phyloP scores from a whole-genome alignment of 2,888 invertebrate species.

The Trissoscelio sp. region DNA sequence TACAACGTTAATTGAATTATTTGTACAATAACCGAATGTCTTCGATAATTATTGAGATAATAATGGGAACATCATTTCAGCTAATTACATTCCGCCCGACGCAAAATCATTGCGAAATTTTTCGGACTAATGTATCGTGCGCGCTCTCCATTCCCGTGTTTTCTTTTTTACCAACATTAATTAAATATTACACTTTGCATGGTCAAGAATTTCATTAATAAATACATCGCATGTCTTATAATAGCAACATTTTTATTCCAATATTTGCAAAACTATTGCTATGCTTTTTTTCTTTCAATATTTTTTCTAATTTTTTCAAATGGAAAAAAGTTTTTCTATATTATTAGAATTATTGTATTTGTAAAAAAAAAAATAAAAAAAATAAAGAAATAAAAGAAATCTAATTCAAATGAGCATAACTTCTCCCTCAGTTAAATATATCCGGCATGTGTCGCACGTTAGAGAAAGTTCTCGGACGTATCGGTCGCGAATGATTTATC shows the following conservation, averaged over 20 bases:
- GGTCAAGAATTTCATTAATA: not conserved
- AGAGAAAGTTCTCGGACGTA: constrained; percentile 51
- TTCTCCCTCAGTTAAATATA: constrained; percentile 22
- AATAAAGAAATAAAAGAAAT: too few species aligned
- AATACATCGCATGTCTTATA: constrained; percentile 3
- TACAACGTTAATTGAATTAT: constrained; percentile 61
- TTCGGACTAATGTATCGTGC: constrained; percentile 15
- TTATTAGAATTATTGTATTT: too few species aligned
- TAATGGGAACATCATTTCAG: constrained; percentile 50
- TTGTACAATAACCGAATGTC: constrained; percentile 45
- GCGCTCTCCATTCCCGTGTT: not conserved
- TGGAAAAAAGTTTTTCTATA: too few species aligned
- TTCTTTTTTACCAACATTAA: constrained; percentile 35
- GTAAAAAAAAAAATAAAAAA: too few species aligned
- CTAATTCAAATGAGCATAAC: not conserved
- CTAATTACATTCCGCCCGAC: constrained; percentile 54
- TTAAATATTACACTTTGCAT: constrained; percentile 17
- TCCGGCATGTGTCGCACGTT: constrained; percentile 41
- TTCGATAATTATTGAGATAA: constrained; percentile 58
- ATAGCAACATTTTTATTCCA: too few species aligned
- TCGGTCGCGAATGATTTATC: constrained; percentile 52
- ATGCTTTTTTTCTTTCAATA: too few species aligned
- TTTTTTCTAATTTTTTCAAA: too few species aligned
- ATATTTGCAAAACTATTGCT: too few species aligned
- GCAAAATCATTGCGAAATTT: constrained; percentile 48